Conservation (phyloP, 2,888 invertebrate genomes). For the Disparrhopalites patrizii region DNA sequence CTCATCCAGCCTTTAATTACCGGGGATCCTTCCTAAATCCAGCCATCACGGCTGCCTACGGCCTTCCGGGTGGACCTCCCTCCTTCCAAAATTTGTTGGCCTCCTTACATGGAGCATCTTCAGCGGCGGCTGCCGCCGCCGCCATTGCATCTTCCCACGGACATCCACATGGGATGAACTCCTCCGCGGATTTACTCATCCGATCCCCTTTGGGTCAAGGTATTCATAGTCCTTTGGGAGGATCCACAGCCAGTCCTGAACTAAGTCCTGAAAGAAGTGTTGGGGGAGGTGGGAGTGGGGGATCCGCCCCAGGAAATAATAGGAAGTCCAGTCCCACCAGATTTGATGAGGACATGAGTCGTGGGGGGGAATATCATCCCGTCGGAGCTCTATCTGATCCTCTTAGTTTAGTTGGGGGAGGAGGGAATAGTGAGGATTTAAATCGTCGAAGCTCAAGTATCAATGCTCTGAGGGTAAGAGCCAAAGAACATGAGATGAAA, state of each 20-base stretch:
- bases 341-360: constrained; percentile 21
- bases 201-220: constrained; percentile 16
- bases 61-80: constrained; percentile 59
- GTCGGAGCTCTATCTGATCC: constrained; percentile 13
- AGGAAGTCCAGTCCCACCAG: constrained; percentile 31
- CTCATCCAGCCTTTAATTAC: constrained; percentile 35
- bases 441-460: constrained; percentile 82
- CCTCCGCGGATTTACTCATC: constrained; percentile 25
- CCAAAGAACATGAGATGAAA: constrained; percentile 81
- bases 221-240: constrained; percentile 15
- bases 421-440: no score
- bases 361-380: constrained; percentile 19
- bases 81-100: constrained; percentile 83
- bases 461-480: constrained; percentile 78
- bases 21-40: constrained; percentile 52
- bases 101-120: constrained; percentile 55
- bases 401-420: constrained; percentile 32
- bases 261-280: constrained; percentile 39
- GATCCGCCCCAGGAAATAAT: constrained; percentile 23
- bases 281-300: no score
- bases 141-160: constrained; percentile 11
- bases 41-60: constrained; percentile 61
- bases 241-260: constrained; percentile 40
- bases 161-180: constrained; percentile 22
- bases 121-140: constrained; percentile 47